Evolutionary conservation across 2,888 invertebrate genomes (phyloP).

Genomic region (Oxytorus armatus): DNA sequence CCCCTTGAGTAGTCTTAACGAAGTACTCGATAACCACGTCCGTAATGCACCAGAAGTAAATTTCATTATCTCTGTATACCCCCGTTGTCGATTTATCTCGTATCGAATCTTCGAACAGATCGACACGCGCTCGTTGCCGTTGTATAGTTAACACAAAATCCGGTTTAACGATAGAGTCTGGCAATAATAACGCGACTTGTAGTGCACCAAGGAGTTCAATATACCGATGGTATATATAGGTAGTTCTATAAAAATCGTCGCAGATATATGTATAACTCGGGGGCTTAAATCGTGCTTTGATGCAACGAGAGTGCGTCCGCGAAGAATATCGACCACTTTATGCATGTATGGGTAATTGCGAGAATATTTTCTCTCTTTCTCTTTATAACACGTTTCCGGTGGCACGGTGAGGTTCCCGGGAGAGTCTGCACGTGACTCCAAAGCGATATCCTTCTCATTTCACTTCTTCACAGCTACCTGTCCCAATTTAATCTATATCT

Average conservation of each 20-base stretch:
- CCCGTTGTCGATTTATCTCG: constrained; percentile 58
- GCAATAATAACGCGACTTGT: constrained; percentile 52
- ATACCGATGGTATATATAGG: constrained; percentile 31
- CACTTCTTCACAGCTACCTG: constrained; percentile 79
- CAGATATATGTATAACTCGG: background rate
- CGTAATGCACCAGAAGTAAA: constrained; percentile 42
- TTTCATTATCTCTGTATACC: constrained; percentile 65
- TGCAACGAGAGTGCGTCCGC: constrained; percentile 52
- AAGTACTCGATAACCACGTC: constrained; percentile 47
- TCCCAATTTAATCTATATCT: constrained; percentile 80
- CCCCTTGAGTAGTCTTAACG: constrained; percentile 57
- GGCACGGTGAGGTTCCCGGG: constrained; percentile 59
- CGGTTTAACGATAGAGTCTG: constrained; percentile 60
- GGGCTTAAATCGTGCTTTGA: constrained; percentile 31
- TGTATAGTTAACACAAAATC: constrained; percentile 55
- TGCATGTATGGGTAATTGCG: constrained; percentile 58
- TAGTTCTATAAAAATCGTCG: constrained; percentile 36
- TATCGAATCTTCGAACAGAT: constrained; percentile 59
- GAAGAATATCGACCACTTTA: constrained; percentile 29
- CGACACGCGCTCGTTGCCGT: constrained; percentile 46
- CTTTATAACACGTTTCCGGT: constrained; percentile 79
- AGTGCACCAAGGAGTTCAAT: constrained; percentile 45
- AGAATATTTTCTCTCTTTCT: constrained; percentile 58
- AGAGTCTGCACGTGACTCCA: constrained; percentile 78
- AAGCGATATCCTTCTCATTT: constrained; percentile 77